These are phyloP conservation scores for Pogonognathellus flavescens DNA, from an alignment of 1,140 invertebrate species.

Conservation along the genomic window DNA sequence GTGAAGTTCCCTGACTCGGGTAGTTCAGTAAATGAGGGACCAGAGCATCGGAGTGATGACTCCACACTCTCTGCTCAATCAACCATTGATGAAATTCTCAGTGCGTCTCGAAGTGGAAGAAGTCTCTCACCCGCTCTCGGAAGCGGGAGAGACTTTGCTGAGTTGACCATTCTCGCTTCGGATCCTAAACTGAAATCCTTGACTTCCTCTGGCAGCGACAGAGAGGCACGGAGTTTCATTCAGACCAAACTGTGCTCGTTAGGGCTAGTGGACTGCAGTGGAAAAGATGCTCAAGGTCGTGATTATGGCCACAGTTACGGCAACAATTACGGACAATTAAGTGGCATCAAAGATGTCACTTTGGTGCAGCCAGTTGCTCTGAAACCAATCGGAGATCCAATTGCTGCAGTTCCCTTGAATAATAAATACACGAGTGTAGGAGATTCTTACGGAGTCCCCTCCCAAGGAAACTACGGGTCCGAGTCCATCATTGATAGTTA, in stretches of 20 bases:
- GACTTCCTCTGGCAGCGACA: constrained; percentile 81
- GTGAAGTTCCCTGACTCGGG: constrained; percentile 3
- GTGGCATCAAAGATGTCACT: constrained; percentile 56
- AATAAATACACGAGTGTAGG: background rate
- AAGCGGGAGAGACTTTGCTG: constrained; percentile 74
- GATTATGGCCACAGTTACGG: background rate
- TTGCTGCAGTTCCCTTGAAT: constrained; percentile 59
- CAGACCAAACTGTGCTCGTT: constrained; percentile 83
- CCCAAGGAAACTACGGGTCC: background rate
- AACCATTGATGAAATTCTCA: constrained; percentile 62
- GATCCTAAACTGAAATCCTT: constrained; percentile 80
- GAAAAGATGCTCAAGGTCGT: constrained; percentile 1
- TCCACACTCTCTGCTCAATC: background rate
- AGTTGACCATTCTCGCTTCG: constrained; percentile 73
- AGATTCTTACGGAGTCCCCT: background rate
- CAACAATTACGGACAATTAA: background rate
- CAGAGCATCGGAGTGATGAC: constrained; percentile 28
- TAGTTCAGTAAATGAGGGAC: background rate
- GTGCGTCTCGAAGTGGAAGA: constrained; percentile 76
- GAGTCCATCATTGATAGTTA: background rate
- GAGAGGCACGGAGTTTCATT: constrained; percentile 83
- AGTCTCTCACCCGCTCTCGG: constrained; percentile 71
- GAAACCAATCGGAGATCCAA: constrained; percentile 62
- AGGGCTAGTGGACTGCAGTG: constrained; percentile 78
- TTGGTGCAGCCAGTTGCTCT: constrained; percentile 66